Conservation (phyloP, 2,888 invertebrate genomes). For the Pardosa pseudoannulata region DNA sequence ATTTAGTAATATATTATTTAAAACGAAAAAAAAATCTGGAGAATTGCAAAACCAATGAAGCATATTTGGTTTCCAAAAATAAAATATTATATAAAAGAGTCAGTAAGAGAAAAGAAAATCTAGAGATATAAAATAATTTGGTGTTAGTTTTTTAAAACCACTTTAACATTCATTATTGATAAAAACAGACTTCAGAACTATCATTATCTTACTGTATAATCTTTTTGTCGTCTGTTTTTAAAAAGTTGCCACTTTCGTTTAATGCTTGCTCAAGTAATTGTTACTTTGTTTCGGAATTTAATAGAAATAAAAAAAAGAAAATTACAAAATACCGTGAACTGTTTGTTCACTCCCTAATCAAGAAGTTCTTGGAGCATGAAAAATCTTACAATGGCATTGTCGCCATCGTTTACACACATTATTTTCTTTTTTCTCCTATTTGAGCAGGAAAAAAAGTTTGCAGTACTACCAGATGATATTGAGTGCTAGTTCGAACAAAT, state of each 20-base stretch:
- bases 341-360: not conserved
- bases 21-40: too few relatives aligned
- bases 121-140: too few relatives aligned
- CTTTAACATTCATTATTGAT: too few relatives aligned
- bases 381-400: not conserved
- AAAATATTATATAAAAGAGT: too few relatives aligned
- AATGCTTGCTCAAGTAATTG: conserved; percentile 10
- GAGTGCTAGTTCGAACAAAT: not conserved
- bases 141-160: too few relatives aligned
- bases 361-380: not conserved
- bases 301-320: not conserved
- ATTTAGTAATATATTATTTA: too few relatives aligned
- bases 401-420: not conserved
- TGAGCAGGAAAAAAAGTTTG: not conserved
- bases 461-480: not conserved
- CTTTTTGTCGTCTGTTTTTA: not conserved
- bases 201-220: too few relatives aligned
- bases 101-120: too few relatives aligned
- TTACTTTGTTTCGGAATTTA: not conserved
- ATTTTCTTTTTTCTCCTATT: not conserved
- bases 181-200: too few relatives aligned
- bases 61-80: too few relatives aligned
- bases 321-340: not conserved
- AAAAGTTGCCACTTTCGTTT: not conserved
- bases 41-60: too few relatives aligned